Evolutionary conservation across 2,113 vertebrate species (phyloP).

Genomic region (Strix uralensis): DNA sequence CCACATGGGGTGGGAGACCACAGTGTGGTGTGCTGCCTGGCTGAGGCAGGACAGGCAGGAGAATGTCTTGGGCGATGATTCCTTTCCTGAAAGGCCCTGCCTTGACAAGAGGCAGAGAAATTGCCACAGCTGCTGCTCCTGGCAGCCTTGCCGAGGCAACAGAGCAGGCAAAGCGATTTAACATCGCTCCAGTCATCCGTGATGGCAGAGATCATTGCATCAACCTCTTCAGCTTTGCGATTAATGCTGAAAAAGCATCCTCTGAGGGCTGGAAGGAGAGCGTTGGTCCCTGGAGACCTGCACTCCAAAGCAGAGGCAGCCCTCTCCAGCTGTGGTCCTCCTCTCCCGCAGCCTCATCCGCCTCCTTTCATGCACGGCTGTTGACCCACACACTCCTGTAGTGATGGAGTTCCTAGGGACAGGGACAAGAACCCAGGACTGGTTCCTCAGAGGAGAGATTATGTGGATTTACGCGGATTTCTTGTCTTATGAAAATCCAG

Average conservation of each 20-base stretch:
- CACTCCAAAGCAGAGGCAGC: neutral
- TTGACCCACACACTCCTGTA: accelerated
- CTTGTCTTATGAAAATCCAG: neutral
- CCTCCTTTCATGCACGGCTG: neutral
- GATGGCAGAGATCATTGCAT: constrained; percentile 35
- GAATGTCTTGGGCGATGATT: neutral
- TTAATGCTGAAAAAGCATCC: constrained; percentile 40
- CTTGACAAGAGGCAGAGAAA: constrained; percentile 9
- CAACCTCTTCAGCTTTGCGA: neutral
- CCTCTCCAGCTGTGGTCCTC: constrained; percentile 29
- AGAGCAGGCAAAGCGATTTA: constrained; percentile 35
- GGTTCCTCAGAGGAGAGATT: neutral
- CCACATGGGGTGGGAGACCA: neutral
- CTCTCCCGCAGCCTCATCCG: neutral
- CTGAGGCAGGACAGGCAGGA: neutral
- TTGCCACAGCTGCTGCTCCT: constrained; percentile 51
- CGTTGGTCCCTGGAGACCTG: neutral
- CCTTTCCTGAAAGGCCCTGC: neutral
- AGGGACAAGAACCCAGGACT: neutral
- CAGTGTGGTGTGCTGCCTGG: neutral
- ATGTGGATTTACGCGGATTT: neutral
- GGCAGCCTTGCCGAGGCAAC: neutral
- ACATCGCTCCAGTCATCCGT: constrained; percentile 32
- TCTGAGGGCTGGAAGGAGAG: neutral
- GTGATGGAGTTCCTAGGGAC: neutral